Base-by-base conservation (phyloP, 1,140 invertebrate species). In the Thrips palmi region DNA sequence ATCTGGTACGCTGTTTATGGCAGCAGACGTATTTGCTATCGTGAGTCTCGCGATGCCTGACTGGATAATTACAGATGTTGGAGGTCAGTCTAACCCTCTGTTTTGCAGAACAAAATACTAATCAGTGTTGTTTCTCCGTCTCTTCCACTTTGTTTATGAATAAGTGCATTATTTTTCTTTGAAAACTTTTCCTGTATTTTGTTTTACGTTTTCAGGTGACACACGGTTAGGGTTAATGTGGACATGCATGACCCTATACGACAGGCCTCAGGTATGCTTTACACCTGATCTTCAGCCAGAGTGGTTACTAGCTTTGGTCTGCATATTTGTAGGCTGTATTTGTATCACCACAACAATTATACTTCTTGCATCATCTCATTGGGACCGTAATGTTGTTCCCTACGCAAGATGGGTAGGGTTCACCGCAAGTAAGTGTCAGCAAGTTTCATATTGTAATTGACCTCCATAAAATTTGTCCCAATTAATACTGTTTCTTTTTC, bases 391-490 rank as follows among this genome's bases (percentile, higher is more conserved):
- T 59, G 80, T 89, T 1, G 76, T 92, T 46, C 79, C 83, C 2
- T 89, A 88, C 67, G 88, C 87, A 4, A 63, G 87, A 54, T 93
- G 88, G 87, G 80, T 92, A 45, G 89, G 89, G 51, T 93, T 94
- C 63, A 80, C 83, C 46, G 87, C 87, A 53, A 92, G 82, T 87
- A 73, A 69, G 74, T 64, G 17, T 19, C 21, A n/a, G n/a, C n/a
- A 27, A 8, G 12, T 27, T 27, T 27, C 7, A 27, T 27, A 8
- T 27, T 12, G 7, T 27, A 12, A 8, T 27, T 8, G 12, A 27
- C 24, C 12, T 8, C 7, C 7, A 27, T 8, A 8, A 27, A 27
- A 27, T 27, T 27, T 8, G 7, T 32, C 31, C n/a, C 23, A 12
- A 39, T 29, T 32, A 18, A 31, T 19, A 11, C 24, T 21, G 37